phyloP scores from a whole-genome alignment of 2,797 vertebrate genomes.

The Rhyacichthys aspro region DNA sequence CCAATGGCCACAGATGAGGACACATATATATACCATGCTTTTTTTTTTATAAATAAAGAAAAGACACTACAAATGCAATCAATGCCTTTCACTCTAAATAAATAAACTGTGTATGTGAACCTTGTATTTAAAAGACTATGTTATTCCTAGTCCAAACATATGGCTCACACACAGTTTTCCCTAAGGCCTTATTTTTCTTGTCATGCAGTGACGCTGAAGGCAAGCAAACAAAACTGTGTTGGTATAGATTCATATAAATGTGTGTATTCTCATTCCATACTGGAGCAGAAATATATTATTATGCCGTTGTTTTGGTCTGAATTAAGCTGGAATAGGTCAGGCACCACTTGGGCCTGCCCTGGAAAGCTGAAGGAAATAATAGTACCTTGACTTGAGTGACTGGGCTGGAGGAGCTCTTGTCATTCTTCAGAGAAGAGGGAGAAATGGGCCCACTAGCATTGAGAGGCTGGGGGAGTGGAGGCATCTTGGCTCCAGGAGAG shows the following conservation, averaged over 20 bases:
- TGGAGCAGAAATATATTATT: constrained; percentile 62
- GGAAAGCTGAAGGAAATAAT: constrained; percentile 37
- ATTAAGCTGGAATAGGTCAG: constrained; percentile 59
- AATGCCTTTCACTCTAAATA: too few species aligned
- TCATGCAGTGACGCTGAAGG: constrained; percentile 76
- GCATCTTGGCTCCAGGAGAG: constrained; percentile 99
- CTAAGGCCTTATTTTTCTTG: constrained; percentile 78
- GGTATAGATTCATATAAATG: too few species aligned
- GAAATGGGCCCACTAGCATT: constrained; percentile 92
- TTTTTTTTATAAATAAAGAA: too few species aligned
- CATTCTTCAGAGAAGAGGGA: constrained; percentile 96
- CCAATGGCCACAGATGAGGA: too few species aligned
- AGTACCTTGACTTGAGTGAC: constrained; percentile 97
- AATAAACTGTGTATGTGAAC: too few species aligned
- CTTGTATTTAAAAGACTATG: too few species aligned
- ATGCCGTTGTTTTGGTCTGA: constrained; percentile 38
- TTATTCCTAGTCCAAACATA: constrained; percentile 78
- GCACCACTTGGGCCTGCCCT: constrained; percentile 53
- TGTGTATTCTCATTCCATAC: constrained; percentile 39
- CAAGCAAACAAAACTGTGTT: constrained; percentile 63
- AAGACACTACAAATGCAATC: too few species aligned
- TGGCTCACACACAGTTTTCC: constrained; percentile 76
- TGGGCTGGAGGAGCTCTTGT: constrained; percentile 97
- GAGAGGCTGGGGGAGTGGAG: constrained; percentile 92
- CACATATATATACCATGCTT: too few species aligned